Conservation (phyloP, 1,140 invertebrate species). For the Eciton burchellii region DNA sequence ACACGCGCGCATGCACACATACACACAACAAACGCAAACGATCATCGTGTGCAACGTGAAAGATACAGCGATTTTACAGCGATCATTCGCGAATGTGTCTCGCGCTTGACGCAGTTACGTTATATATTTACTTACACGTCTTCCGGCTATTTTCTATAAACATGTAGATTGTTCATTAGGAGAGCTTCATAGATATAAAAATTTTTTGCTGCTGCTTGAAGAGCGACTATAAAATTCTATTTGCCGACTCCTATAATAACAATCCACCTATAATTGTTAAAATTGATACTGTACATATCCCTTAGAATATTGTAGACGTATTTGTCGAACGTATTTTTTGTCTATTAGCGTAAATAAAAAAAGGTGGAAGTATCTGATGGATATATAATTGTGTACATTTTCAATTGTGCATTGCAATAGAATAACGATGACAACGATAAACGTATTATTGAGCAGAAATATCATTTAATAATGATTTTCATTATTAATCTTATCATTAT, state of each 20-base stretch:
- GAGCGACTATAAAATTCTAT: conserved; percentile 22
- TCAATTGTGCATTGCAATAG: conserved; percentile 46
- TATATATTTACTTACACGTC: conserved; percentile 38
- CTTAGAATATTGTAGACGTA: conserved; percentile 22
- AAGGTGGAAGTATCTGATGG: conserved; percentile 27
- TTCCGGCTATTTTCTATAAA: conserved; percentile 63
- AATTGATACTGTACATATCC: conserved; percentile 67
- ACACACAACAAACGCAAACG: not conserved
- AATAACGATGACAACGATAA: conserved; percentile 37
- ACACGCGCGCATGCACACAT: too few relatives aligned
- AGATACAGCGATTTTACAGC: conserved; percentile 54
- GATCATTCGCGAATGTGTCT: conserved; percentile 33
- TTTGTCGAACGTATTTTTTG: not conserved
- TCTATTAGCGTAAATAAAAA: conserved; percentile 2
- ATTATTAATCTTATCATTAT: too few relatives aligned
- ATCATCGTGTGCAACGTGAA: conserved; percentile 50
- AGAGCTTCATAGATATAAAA: conserved; percentile 48
- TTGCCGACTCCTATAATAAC: conserved; percentile 9
- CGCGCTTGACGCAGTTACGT: conserved; percentile 52
- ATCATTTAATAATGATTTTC: too few relatives aligned
- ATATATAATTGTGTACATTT: conserved; percentile 44
- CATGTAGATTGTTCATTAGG: conserved; percentile 51
- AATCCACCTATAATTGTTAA: conserved; percentile 45
- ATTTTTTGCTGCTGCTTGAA: conserved; percentile 47
- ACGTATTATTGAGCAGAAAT: conserved; percentile 55